A percentile compares a stretch with the other conserved stretches of the same genome.
Evolutionary conservation across 2,888 invertebrate genomes (phyloP).

Genomic region (Stomorhina lunata): DNA sequence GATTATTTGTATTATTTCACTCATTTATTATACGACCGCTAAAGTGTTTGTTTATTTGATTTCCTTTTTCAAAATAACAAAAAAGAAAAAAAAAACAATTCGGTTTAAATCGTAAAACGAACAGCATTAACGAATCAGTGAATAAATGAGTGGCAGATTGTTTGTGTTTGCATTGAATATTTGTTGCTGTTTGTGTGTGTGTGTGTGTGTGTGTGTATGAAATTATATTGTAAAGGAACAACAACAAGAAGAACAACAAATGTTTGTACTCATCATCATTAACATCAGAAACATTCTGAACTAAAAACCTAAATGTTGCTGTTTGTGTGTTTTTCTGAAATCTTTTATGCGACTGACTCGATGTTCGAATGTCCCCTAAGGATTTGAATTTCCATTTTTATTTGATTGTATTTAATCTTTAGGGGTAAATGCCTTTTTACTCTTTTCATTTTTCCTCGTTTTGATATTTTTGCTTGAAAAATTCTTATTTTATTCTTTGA

Average conservation of each 20-base stretch:
- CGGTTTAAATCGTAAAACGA: conserved; percentile 41
- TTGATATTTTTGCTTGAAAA: neutral
- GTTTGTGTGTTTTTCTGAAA: conserved; percentile 11
- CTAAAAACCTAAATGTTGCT: neutral
- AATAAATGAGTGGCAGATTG: conserved; percentile 1
- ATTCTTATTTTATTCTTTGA: conserved; percentile 9
- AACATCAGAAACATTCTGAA: conserved; percentile 11
- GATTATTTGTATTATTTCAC: conserved; percentile 29
- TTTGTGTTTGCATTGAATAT: neutral
- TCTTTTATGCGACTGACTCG: conserved; percentile 21
- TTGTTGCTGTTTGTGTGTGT: conserved; percentile 16
- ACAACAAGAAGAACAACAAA: conserved; percentile 15
- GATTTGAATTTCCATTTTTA: conserved; percentile 33
- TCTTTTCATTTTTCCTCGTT: neutral
- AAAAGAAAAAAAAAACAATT: too few species aligned
- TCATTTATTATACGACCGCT: conserved; percentile 37
- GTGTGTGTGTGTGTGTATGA: neutral
- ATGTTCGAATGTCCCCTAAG: conserved; percentile 40
- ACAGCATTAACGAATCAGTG: conserved; percentile 11
- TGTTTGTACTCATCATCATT: conserved; percentile 40
- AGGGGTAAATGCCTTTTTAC: conserved; percentile 28
- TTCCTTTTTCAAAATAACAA: conserved; percentile 45
- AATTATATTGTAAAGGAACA: conserved; percentile 7
- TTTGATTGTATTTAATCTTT: neutral
- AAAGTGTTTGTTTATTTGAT: conserved; percentile 64